phyloP scores from a whole-genome alignment of 2,113 vertebrate species.

The Rhinopomastus cyanomelas region DNA sequence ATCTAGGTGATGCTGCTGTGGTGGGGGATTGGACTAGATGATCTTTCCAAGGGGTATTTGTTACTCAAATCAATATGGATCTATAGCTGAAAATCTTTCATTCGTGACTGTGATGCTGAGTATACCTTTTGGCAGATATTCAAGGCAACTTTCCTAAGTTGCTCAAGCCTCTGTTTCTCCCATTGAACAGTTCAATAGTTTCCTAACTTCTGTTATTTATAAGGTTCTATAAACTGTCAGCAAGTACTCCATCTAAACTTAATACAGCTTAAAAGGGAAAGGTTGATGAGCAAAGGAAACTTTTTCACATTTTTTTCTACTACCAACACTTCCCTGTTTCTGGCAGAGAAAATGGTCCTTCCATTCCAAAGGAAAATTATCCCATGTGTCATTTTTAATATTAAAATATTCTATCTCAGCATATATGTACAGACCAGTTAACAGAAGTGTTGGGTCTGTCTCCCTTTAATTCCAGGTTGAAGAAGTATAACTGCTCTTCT shows the following conservation, averaged over 20 bases:
- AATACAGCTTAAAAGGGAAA: background rate
- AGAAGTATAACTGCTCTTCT: background rate
- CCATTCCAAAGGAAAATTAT: background rate
- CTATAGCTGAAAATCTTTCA: background rate
- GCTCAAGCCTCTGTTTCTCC: background rate
- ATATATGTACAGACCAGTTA: background rate
- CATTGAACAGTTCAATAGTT: background rate
- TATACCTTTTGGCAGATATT: background rate
- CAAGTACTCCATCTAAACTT: background rate
- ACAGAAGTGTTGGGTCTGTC: background rate
- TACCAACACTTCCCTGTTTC: background rate
- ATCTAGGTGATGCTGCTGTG: too few species aligned
- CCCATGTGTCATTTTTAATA: background rate
- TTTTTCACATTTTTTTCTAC: background rate
- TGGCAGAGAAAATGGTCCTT: background rate
- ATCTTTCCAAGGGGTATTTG: background rate
- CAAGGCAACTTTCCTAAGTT: background rate
- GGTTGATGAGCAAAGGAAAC: background rate
- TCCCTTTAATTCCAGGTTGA: background rate
- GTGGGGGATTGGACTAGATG: too few species aligned
- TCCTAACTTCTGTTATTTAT: slow-evolving; percentile 9
- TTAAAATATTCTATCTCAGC: background rate
- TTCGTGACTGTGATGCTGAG: background rate
- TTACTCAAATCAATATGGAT: background rate
- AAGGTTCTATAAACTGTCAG: background rate